Conservation (phyloP, 2,797 vertebrate genomes). For the Zenarchopterus dispar region DNA sequence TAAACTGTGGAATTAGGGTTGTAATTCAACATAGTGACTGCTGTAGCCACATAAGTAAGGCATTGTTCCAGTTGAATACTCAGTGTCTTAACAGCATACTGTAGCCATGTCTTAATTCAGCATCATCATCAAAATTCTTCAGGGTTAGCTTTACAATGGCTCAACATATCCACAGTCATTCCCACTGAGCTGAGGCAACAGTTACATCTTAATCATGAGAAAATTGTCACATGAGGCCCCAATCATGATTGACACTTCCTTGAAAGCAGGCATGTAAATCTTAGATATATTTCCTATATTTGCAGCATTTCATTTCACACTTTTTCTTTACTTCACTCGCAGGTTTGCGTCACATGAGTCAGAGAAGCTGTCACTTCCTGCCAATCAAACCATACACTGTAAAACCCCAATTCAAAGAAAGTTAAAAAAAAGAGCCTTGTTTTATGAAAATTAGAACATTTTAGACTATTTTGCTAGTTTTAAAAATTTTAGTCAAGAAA, state of each 20-base stretch:
- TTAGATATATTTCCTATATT: constrained; percentile 37
- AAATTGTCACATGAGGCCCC: constrained; percentile 9
- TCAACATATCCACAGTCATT: neutral
- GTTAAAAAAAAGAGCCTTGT: no score
- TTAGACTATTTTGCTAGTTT: no score
- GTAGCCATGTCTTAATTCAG: neutral
- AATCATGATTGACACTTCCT: constrained; percentile 56
- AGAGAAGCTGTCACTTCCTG: constrained; percentile 48
- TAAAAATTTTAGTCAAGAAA: no score
- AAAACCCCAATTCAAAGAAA: no score
- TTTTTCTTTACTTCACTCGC: constrained; percentile 34
- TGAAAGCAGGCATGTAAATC: constrained; percentile 39
- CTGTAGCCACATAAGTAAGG: no score
- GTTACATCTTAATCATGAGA: constrained; percentile 32
- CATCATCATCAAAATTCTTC: neutral
- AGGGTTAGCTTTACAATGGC: neutral
- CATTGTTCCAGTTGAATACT: no score
- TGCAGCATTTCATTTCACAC: constrained; percentile 51
- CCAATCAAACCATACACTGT: constrained; percentile 24
- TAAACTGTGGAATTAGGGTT: no score
- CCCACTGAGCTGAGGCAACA: neutral
- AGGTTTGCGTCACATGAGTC: constrained; percentile 54
- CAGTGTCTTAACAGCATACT: no score
- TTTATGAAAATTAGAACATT: no score
- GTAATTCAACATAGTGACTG: no score